A percentile compares a stretch with the other conserved stretches of the same genome.
Conservation (phyloP, 2,888 invertebrate genomes). For the Periphyllus acericola region DNA sequence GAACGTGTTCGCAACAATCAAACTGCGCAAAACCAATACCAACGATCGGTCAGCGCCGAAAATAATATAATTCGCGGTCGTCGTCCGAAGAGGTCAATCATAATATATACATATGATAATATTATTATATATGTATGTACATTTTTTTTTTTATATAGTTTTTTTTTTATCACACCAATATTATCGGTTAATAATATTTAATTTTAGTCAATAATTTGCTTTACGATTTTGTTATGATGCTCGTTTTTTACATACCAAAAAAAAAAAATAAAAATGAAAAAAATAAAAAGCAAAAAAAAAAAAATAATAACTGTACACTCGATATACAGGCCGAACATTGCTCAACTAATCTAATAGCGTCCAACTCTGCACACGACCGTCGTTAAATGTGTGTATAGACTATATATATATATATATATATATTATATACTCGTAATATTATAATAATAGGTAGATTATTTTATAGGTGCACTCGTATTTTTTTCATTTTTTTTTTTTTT, state of each 20-base stretch:
- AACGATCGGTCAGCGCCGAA: conserved; percentile 85
- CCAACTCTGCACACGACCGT: background rate
- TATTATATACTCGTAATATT: background rate
- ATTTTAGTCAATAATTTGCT: background rate
- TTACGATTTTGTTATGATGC: background rate
- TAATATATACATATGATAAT: conserved; percentile 5
- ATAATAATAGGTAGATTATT: conserved; percentile 16
- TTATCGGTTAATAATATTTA: background rate
- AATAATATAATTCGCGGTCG: conserved; percentile 69
- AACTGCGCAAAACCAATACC: conserved; percentile 86
- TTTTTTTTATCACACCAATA: background rate
- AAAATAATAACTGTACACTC: background rate
- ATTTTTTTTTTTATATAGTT: background rate
- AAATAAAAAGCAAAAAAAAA: background rate
- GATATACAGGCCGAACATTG: conserved; percentile 41
- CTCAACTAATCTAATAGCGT: conserved; percentile 48
- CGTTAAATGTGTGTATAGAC: background rate
- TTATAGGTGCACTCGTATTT: background rate
- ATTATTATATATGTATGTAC: background rate
- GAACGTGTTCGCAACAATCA: conserved; percentile 88
- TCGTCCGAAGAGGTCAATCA: background rate
- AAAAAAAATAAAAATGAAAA: background rate
- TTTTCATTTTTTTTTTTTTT: background rate
- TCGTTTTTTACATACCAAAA: background rate
- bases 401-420: too few species aligned